Base-by-base conservation (phyloP, 2,888 invertebrate genomes). In the Pterobdella sp. region DNA sequence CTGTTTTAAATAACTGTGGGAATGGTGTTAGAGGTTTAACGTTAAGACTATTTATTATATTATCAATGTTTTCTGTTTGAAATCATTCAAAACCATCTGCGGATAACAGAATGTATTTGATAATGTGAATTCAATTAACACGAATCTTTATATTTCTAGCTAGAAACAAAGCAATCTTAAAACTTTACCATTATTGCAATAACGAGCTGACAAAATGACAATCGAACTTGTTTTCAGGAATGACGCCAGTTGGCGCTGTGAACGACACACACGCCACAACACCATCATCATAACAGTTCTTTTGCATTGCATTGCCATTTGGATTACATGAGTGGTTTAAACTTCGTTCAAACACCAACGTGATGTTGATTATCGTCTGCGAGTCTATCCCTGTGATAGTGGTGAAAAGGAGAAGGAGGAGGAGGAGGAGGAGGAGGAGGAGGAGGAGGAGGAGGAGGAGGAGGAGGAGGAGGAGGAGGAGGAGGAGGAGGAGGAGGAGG, bases 141-240 rank as follows among this genome's bases (percentile, higher is more conserved):
- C 3, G 26, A 60, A 60, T 1, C n/a, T 3, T 60, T 26, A 26
- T 3, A 60, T 60, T 60, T 3, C 22, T 1, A 31, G 34, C 2
- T 1, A 32, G 1, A 65, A 4, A 4, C 65, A 22, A 2, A 1
- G 22, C 26, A 31, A 31, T 3, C 65, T 1, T 31, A 34, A 3
- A 31, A 65, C 4, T 4, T 4, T 34, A 26, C 2, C 65, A 22
- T 26, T 22, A 2, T 2, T 7, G 1, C 32, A 1, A 32, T 29
- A 64, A n/a, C 64, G 10, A 67, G 22, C 34, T 14, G 49, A 7
- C 49, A 7, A 4, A 31, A 34, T n/a, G 7, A 7, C 18, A 42
- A 4, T 42, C 56, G 32, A 29, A 71, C 71, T 71, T 35, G 26
- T 71, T 63, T n/a, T 71, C 63, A 1, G 71, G 71, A 35, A 71